phyloP scores from a whole-genome alignment of 2,888 invertebrate genomes.

The Hemicrepidius hirtus region DNA sequence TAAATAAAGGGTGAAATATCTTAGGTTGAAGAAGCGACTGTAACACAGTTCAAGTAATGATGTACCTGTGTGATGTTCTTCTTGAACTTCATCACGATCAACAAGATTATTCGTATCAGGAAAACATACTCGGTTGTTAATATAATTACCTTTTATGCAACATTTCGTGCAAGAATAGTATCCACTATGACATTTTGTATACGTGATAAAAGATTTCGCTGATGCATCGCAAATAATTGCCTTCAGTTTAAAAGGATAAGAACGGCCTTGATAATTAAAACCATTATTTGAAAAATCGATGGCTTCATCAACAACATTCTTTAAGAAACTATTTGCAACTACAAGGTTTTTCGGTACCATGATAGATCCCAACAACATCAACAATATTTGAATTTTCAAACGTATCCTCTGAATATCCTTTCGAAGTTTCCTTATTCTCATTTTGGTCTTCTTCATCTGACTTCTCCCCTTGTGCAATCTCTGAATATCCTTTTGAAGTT shows the following conservation, averaged over 20 bases:
- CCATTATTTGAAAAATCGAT: slow-evolving; percentile 22
- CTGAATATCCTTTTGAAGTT: slow-evolving; percentile 1
- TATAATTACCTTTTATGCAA: slow-evolving; percentile 31
- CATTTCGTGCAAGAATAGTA: slow-evolving; percentile 40
- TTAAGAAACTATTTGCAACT: slow-evolving; percentile 28
- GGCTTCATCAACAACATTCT: slow-evolving; percentile 28
- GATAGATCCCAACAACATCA: slow-evolving; percentile 18
- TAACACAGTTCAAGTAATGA: no score
- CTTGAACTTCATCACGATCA: no score
- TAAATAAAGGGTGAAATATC: no score
- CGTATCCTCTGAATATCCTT: slow-evolving; percentile 3
- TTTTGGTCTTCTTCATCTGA: slow-evolving; percentile 2
- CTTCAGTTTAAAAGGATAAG: slow-evolving; percentile 27
- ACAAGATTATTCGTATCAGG: slow-evolving; percentile 2
- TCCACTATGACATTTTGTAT: slow-evolving; percentile 28
- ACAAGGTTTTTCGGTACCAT: slow-evolving; percentile 28
- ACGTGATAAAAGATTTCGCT: no score
- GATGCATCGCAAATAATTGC: no score
- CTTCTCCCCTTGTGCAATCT: not conserved
- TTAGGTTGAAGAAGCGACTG: no score
- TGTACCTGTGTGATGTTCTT: no score
- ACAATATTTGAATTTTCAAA: no score
- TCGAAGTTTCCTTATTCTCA: not conserved
- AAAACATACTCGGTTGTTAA: slow-evolving; percentile 39
- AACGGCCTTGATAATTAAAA: slow-evolving; percentile 10